Evolutionary conservation across 2,888 invertebrate genomes (phyloP).

Genomic region (Troilus luridus): DNA sequence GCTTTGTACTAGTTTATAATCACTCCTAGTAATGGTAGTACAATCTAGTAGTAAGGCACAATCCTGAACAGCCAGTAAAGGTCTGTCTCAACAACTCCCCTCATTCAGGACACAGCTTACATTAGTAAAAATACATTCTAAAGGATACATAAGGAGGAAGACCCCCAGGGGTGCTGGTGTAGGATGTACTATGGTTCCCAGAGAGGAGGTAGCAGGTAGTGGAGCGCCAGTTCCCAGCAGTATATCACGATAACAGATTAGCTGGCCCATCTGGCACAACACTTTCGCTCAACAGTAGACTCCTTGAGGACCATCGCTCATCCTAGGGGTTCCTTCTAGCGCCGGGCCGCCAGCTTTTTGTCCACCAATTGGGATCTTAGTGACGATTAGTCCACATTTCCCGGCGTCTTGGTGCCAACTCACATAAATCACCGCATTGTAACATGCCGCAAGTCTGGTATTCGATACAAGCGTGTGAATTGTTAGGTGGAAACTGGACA

Average conservation of each 20-base stretch:
- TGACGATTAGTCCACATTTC: slow-evolving; percentile 37
- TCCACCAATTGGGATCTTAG: slow-evolving; percentile 29
- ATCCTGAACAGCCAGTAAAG: no score
- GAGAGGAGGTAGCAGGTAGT: slow-evolving; percentile 34
- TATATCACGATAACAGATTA: slow-evolving; percentile 47
- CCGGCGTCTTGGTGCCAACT: slow-evolving; percentile 2
- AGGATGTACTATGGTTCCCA: background rate
- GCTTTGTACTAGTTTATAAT: no score
- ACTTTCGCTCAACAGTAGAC: slow-evolving; percentile 25
- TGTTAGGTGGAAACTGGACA: background rate
- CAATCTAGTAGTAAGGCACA: no score
- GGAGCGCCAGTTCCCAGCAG: slow-evolving; percentile 42
- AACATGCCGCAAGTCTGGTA: slow-evolving; percentile 9
- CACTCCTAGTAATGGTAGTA: no score
- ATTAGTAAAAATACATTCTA: background rate
- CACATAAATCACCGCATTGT: slow-evolving; percentile 6
- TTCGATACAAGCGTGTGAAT: background rate
- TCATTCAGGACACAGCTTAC: background rate
- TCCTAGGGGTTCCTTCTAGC: background rate
- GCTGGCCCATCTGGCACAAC: slow-evolving; percentile 41
- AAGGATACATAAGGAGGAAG: background rate
- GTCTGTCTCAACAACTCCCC: no score
- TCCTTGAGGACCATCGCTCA: background rate
- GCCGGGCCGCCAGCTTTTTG: slow-evolving; percentile 24
- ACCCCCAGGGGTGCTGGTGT: background rate